Conservation (phyloP, 2,797 vertebrate genomes). For the Esox masquinongy region DNA sequence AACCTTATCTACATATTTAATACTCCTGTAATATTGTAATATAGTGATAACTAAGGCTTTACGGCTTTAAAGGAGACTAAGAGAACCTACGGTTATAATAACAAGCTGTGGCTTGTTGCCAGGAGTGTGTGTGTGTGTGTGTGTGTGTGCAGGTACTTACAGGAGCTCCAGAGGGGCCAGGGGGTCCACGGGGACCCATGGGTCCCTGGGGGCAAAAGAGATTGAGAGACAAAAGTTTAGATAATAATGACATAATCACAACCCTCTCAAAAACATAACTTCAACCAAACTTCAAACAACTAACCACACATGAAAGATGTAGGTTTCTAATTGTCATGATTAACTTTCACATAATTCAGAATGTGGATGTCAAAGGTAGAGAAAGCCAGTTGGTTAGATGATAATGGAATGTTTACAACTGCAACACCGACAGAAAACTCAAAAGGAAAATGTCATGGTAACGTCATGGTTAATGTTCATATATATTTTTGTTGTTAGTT, state of each 20-base stretch:
- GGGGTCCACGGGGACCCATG: slow-evolving; percentile 1
- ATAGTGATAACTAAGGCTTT: not conserved
- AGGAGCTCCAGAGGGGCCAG: slow-evolving; percentile 1
- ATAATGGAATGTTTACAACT: too few relatives aligned
- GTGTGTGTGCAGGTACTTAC: slow-evolving; percentile 1
- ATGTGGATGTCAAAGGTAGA: not conserved
- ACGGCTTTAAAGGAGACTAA: not conserved
- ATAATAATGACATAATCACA: not conserved
- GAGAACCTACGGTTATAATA: not conserved
- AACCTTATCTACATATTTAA: too few relatives aligned
- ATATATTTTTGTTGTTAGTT: too few relatives aligned
- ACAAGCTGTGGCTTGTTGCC: not conserved
- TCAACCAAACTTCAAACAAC: not conserved
- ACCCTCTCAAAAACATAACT: not conserved
- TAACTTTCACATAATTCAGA: not conserved
- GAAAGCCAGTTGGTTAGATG: too few relatives aligned
- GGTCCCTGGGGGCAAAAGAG: not conserved
- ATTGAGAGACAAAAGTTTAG: not conserved
- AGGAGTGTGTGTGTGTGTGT: slow-evolving; percentile 1
- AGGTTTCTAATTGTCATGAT: not conserved
- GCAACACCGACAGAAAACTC: too few relatives aligned
- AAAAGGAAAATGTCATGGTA: too few relatives aligned
- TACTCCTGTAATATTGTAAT: too few relatives aligned
- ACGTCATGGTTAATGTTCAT: too few relatives aligned
- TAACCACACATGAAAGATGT: not conserved